These are phyloP conservation scores for Pedetes capensis DNA, from an alignment of 2,113 vertebrate genomes.

Conservation along the genomic window DNA sequence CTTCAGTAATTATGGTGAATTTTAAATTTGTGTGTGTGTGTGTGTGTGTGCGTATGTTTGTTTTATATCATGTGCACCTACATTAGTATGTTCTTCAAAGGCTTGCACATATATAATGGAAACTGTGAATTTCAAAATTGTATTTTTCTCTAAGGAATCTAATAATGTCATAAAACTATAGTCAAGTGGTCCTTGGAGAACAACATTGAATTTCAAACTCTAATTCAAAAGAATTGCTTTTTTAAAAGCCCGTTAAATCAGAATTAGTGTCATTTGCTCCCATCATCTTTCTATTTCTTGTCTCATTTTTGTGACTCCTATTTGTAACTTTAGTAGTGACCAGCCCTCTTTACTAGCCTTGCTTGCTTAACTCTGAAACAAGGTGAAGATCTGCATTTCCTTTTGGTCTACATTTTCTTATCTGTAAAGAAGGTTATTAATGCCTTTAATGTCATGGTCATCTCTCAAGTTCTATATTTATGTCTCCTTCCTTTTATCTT, in stretches of 20 bases:
- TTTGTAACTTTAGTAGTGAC: background rate
- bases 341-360: background rate
- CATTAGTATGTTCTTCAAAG: slow-evolving; percentile 1
- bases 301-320: background rate
- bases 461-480: background rate
- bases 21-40: background rate
- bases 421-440: background rate
- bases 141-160: slow-evolving; percentile 23
- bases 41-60: background rate
- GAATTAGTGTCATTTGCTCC: background rate
- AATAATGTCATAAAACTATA: slow-evolving; percentile 1
- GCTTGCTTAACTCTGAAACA: background rate
- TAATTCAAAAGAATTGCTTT: slow-evolving; percentile 3
- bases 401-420: slow-evolving; percentile 20
- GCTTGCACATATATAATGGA: background rate
- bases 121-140: slow-evolving; percentile 34
- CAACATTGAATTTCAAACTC: slow-evolving; percentile 40
- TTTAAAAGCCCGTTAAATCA: background rate
- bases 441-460: background rate
- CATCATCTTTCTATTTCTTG: background rate
- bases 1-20: background rate
- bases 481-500: slow-evolving; percentile 40
- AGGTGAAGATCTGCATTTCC: background rate
- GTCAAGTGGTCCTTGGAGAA: slow-evolving; percentile 7
- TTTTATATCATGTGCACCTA: background rate